Percentiles rank a stretch among this genome's conserved stretches.
phyloP scores from a whole-genome alignment of 2,888 invertebrate genomes.

The Aradus depressus region DNA sequence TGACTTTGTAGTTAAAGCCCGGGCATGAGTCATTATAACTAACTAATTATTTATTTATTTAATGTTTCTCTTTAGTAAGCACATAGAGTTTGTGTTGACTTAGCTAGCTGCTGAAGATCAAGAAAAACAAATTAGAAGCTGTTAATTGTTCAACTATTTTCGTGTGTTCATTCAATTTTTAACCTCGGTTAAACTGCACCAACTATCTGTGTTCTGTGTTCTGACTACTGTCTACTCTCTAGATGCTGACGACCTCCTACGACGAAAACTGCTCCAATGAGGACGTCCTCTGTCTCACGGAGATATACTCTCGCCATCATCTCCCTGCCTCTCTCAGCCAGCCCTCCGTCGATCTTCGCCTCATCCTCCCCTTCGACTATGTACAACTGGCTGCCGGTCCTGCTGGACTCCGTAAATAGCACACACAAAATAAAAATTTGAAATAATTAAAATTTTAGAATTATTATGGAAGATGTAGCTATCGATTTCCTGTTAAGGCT shows the following conservation, averaged over 20 bases:
- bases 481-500: neutral
- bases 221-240: conserved; percentile 1
- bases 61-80: too few relatives aligned
- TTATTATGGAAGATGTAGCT: neutral
- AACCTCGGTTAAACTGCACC: too few relatives aligned
- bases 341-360: conserved; percentile 42
- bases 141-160: too few relatives aligned
- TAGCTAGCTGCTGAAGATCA: too few relatives aligned
- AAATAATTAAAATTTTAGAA: neutral
- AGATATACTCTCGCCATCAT: conserved; percentile 21
- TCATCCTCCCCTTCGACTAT: conserved; percentile 59
- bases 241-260: conserved; percentile 21
- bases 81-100: too few relatives aligned
- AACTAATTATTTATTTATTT: too few relatives aligned
- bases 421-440: neutral
- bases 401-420: conserved; percentile 9
- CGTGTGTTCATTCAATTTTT: too few relatives aligned
- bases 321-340: conserved; percentile 35
- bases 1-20: too few relatives aligned
- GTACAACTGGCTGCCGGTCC: conserved; percentile 15
- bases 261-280: conserved; percentile 16
- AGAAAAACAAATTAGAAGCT: too few relatives aligned
- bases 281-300: conserved; percentile 16
- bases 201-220: neutral
- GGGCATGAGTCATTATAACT: too few relatives aligned